Percentiles rank a stretch among this genome's conserved stretches.
These are phyloP conservation scores for Amitus sp. DNA, from an alignment of 2,888 invertebrate genomes.

Conservation along the genomic window DNA sequence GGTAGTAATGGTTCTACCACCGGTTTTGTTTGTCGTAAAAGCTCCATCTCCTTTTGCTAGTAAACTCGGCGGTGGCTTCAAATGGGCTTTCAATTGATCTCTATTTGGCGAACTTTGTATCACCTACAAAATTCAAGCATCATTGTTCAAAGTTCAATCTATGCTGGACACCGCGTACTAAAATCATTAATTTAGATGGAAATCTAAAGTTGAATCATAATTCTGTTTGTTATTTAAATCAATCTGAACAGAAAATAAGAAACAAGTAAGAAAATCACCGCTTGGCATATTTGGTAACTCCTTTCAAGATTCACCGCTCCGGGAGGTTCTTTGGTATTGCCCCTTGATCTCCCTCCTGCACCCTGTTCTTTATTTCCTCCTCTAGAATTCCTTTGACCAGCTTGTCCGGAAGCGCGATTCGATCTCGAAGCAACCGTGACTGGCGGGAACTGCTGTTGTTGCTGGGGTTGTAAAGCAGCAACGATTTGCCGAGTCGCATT, in stretches of 20 bases:
- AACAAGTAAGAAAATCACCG: conserved; percentile 66
- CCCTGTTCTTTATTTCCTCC: conserved; percentile 57
- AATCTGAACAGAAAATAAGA: too few relatives aligned
- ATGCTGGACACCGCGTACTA: too few relatives aligned
- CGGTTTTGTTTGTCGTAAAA: conserved; percentile 56
- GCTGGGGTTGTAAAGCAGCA: conserved; percentile 44
- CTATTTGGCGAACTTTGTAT: conserved; percentile 94
- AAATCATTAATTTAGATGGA: too few relatives aligned
- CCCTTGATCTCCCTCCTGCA: conserved; percentile 60
- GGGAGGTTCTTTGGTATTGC: conserved; percentile 82
- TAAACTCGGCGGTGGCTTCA: conserved; percentile 86
- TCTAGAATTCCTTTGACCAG: conserved; percentile 53
- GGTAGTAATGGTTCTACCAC: conserved; percentile 58
- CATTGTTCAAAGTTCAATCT: too few relatives aligned
- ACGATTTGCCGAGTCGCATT: conserved; percentile 50
- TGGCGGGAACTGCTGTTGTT: conserved; percentile 48
- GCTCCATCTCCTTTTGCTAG: conserved; percentile 67
- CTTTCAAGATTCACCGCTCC: conserved; percentile 93
- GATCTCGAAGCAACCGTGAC: conserved; percentile 51
- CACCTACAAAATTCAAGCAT: conserved; percentile 62
- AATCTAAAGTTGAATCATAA: too few relatives aligned
- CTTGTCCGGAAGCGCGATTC: conserved; percentile 52
- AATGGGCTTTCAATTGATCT: conserved; percentile 84
- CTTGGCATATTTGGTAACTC: conserved; percentile 94
- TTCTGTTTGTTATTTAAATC: too few relatives aligned